Conservation (phyloP, 1,140 invertebrate species). For the Sycophaga agraensis region DNA sequence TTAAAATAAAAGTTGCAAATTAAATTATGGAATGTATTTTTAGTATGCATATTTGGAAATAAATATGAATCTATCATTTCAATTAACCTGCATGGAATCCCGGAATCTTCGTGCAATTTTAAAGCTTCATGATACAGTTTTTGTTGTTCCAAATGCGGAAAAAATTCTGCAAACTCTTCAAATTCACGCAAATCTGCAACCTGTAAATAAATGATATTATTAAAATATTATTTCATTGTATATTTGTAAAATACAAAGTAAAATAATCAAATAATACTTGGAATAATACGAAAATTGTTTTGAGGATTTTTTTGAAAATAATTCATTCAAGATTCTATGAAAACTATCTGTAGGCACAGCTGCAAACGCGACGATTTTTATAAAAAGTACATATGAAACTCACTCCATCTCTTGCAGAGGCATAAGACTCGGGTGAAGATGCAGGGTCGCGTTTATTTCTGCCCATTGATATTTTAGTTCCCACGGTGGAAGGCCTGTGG, state of each 20-base stretch:
- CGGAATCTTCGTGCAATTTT: slow-evolving; percentile 73
- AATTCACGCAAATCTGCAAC: slow-evolving; percentile 88
- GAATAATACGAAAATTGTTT: too few species aligned
- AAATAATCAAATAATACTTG: too few species aligned
- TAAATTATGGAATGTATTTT: too few species aligned
- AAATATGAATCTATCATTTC: too few species aligned
- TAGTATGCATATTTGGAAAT: too few species aligned
- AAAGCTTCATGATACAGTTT: slow-evolving; percentile 80
- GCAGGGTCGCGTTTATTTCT: slow-evolving; percentile 53
- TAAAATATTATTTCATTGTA: too few species aligned
- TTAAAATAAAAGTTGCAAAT: too few species aligned
- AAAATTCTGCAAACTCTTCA: slow-evolving; percentile 76
- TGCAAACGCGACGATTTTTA: neutral
- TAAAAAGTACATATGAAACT: too few species aligned
- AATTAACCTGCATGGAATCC: slow-evolving; percentile 73
- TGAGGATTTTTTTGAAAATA: too few species aligned
- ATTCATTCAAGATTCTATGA: too few species aligned
- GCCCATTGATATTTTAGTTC: slow-evolving; percentile 44
- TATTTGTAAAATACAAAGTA: too few species aligned
- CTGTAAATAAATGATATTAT: slow-evolving; percentile 64
- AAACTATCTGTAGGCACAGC: too few species aligned
- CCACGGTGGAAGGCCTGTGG: slow-evolving; percentile 48
- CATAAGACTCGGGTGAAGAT: slow-evolving; percentile 89
- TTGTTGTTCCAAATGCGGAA: slow-evolving; percentile 75
- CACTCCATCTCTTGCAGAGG: slow-evolving; percentile 88